A percentile compares a stretch with the other conserved stretches of the same genome.
Evolutionary conservation across 2,113 vertebrate genomes (phyloP).

Genomic region (Toxotes jaculatrix): DNA sequence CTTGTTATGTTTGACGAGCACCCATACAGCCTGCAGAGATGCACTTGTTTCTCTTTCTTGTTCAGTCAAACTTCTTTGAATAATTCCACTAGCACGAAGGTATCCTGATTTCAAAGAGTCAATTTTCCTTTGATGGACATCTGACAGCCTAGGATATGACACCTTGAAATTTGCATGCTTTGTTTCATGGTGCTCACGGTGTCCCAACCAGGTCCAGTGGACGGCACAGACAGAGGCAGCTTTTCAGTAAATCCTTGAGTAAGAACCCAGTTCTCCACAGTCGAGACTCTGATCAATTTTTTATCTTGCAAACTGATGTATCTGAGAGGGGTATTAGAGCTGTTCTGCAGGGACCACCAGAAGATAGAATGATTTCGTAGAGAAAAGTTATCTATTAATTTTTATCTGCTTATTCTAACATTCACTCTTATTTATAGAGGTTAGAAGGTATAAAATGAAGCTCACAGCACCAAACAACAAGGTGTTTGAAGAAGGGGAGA

Average conservation of each 20-base stretch:
- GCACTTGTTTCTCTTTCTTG: too few relatives aligned
- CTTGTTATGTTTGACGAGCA: too few relatives aligned
- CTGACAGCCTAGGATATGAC: background rate
- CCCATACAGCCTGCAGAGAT: too few relatives aligned
- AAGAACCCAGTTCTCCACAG: background rate
- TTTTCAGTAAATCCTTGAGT: background rate
- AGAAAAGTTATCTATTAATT: too few relatives aligned
- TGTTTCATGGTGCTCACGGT: background rate
- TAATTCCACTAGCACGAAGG: too few relatives aligned
- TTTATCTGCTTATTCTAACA: background rate
- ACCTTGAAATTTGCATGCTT: background rate
- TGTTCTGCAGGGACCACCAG: background rate
- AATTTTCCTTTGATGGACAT: fast-evolving
- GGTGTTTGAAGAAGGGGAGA: background rate
- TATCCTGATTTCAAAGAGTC: background rate
- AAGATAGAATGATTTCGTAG: background rate
- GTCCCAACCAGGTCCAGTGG: background rate
- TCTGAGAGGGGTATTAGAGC: too few relatives aligned
- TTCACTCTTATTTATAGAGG: background rate
- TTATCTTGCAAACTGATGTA: background rate
- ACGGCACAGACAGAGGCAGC: background rate
- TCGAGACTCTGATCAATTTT: background rate
- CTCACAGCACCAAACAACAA: background rate
- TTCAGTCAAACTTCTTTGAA: too few relatives aligned
- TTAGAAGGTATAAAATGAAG: background rate